Evolutionary conservation across 2,888 invertebrate genomes (phyloP), one percentile per base, ranked within the genome.

Genomic region (Andrena praecox): DNA sequence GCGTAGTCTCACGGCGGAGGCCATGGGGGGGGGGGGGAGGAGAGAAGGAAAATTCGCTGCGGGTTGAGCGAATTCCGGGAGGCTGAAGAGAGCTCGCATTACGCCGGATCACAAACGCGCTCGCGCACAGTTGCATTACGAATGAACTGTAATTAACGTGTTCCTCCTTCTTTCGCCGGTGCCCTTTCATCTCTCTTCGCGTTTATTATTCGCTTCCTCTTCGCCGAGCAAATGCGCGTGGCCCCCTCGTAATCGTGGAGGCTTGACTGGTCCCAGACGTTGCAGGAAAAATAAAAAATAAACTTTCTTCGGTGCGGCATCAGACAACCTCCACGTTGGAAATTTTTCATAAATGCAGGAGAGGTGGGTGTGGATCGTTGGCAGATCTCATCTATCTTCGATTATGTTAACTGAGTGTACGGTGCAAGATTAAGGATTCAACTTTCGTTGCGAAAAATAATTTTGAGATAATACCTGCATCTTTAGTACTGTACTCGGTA

Each of bases 121-220:
- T 27, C 24, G 29, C 56, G 24, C 20, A 24, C 42, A 48, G 42
- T 27, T n/a, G 69, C 42, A 77, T 71, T 73, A 54, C 63, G 72
- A 82, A 64, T 64, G 82, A 82, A 77, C 74, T 68, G 70, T 76
- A 82, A 82, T 82, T 82, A 82, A 82, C 76, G 68, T 24, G 66
- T 59, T 67, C 52, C 70, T 68, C 50, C 24, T 59, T 70, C 66
- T 62, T 70, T 67, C 33, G 20, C 16, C 60, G 64, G 42, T 56
- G n/a, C n/a, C 24, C 66, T 69, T 81, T 81, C 75, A 71, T 81
- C 60, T 76, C 60, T 42, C 52, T 31, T 52, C 52, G 42, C 75
- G 54, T 80, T 81, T 82, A 82, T 76, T 76, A 82, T 63, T 75
- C 82, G 60, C 56, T 56, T 67, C 56, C 60, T 52, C 62, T 54